Evolutionary conservation across 2,797 vertebrate species (phyloP).

Genomic region (Aythya fuligula): DNA sequence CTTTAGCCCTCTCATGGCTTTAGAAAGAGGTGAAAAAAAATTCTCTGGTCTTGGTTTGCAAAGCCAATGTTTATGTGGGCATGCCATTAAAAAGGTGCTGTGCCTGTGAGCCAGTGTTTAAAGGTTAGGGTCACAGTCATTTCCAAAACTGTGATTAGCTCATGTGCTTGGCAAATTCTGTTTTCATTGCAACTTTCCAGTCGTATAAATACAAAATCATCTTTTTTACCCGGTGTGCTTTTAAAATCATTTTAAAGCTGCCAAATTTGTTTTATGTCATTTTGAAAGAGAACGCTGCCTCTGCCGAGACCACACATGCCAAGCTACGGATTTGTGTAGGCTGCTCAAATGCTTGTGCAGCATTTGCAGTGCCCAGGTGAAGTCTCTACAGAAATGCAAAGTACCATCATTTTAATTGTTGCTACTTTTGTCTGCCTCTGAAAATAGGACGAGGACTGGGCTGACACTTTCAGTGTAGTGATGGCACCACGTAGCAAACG

Average conservation of each 20-base stretch:
- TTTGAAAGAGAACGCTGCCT: constrained; percentile 17
- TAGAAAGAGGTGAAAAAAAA: not conserved
- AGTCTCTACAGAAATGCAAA: constrained; percentile 15
- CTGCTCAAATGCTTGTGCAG: constrained; percentile 28
- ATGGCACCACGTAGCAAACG: not conserved
- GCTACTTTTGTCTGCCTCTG: not conserved
- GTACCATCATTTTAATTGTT: not conserved
- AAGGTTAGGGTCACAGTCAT: constrained; percentile 44
- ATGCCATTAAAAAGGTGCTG: constrained; percentile 11
- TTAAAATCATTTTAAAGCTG: constrained; percentile 21
- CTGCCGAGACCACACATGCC: not conserved
- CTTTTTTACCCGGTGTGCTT: not conserved
- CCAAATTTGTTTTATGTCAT: constrained; percentile 17
- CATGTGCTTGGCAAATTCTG: constrained; percentile 35
- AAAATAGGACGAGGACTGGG: not conserved
- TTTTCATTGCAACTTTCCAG: constrained; percentile 62
- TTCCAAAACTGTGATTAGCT: constrained; percentile 53
- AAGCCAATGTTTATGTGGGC: constrained; percentile 12
- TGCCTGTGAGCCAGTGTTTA: constrained; percentile 4
- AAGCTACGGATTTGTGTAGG: constrained; percentile 18
- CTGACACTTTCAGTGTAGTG: not conserved
- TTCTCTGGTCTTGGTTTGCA: not conserved
- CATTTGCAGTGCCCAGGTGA: not conserved
- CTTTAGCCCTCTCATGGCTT: constrained; percentile 19
- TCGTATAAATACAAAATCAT: constrained; percentile 30